Base-by-base conservation (phyloP, 2,113 vertebrate species). In the Sylvia atricapilla region DNA sequence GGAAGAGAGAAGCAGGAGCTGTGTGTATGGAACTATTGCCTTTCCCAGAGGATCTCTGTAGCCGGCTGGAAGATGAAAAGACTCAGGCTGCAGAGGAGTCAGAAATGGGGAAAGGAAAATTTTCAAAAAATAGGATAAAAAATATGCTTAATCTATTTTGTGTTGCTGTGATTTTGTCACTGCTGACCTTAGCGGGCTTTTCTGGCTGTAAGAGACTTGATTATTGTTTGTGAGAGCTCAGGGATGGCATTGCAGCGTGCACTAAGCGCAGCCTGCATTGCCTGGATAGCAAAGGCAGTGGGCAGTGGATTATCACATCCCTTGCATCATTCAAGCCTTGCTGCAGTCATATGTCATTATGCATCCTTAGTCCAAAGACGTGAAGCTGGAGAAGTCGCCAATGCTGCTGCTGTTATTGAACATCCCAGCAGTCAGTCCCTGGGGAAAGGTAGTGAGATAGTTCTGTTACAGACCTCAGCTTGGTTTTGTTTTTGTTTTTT, bases 21-120 rank as follows among this genome's bases (percentile, higher is more conserved):
- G 14, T 79, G 28, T 83, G 11, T 84, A 59, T 82, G 80, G 37
- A 89, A 81, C 56, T 52, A 63, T 88, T 92, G 79, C 53, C 79
- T 81, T 82, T 94, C 90, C 90, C 94, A 84, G 73, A 92, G 85
- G 73, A 90, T 82, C 41, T 49, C 56, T 62, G 35, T 78, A 95
- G 73, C 69, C 0, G 44, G 68, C 60, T 94, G 76, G 58, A 94
- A 92, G 88, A 95, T 82, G 76, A 87, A 95, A 95, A 95, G 28
- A 46, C 59, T 77, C 28, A 76, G 43, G 44, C 73, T 91, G 69
- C 44, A 52, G 33, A 84, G 56, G 46, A 66, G 58, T 77, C 31
- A 9, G 52, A 59, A 91, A 59, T 2, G 20, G 30, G 16, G 44
- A 41, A 43, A 27, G 16, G 33, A 53, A 30, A 7, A 9, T 17